A percentile compares a stretch with the other conserved stretches of the same genome.
Evolutionary conservation across 2,888 invertebrate genomes (phyloP).

Genomic region (Eupithecia tripunctaria): DNA sequence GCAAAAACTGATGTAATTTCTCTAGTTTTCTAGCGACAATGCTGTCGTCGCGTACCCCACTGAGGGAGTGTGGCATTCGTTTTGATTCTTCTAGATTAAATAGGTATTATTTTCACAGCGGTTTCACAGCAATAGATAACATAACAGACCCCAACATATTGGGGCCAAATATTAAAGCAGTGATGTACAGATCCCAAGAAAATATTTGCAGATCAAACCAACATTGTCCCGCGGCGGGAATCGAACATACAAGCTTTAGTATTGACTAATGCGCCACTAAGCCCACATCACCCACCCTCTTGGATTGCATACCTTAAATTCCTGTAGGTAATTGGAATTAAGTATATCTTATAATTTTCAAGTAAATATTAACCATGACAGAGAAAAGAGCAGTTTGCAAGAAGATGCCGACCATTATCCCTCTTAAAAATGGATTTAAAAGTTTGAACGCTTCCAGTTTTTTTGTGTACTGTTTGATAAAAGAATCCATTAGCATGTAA

Average conservation of each 20-base stretch:
- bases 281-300: fast-evolving
- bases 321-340: too few species aligned
- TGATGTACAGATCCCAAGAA: not conserved
- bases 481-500: constrained; percentile 8
- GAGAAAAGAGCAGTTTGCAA: not conserved
- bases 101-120: constrained; percentile 4
- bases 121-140: too few species aligned
- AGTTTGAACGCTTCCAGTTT: not conserved
- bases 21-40: not conserved
- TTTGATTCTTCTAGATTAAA: not conserved
- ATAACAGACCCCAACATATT: too few species aligned
- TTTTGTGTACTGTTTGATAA: constrained; percentile 10
- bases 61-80: not conserved
- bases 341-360: not conserved
- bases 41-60: not conserved
- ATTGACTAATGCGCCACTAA: not conserved
- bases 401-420: not conserved
- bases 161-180: too few species aligned
- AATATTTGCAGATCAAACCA: not conserved
- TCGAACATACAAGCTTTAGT: not conserved
- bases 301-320: not conserved
- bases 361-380: not conserved
- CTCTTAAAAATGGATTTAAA: constrained; percentile 3
- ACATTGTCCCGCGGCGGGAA: not conserved
- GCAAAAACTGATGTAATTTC: not conserved